Percentiles rank a stretch among this genome's conserved stretches.
Conservation (phyloP, 2,888 invertebrate species). For the Tinea semifulvella region DNA sequence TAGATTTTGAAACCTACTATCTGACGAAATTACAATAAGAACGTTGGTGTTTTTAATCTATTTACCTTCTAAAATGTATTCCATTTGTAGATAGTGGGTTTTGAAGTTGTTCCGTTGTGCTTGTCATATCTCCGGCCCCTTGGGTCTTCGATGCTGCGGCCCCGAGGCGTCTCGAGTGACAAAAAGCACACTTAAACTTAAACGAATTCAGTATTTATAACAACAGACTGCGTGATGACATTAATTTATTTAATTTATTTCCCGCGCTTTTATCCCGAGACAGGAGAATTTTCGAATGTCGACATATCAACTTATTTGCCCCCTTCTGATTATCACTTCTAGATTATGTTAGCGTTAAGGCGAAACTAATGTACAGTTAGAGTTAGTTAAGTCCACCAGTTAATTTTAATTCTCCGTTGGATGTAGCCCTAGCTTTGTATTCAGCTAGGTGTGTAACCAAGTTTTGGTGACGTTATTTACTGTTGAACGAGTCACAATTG, state of each 20-base stretch:
- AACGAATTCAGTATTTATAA: slow-evolving; percentile 36
- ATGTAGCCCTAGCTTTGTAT: too few species aligned
- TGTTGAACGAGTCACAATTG: slow-evolving; percentile 50
- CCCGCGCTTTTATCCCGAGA: slow-evolving; percentile 39
- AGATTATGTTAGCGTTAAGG: slow-evolving; percentile 69
- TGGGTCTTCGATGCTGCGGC: slow-evolving; percentile 58
- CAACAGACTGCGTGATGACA: slow-evolving; percentile 56
- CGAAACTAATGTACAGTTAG: slow-evolving; percentile 70
- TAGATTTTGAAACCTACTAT: too few species aligned
- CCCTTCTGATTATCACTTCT: slow-evolving; percentile 59
- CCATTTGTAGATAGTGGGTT: slow-evolving; percentile 32
- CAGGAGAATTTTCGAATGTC: slow-evolving; percentile 41
- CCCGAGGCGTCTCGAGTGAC: slow-evolving; percentile 23
- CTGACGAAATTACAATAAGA: too few species aligned
- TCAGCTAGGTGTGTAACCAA: slow-evolving; percentile 42
- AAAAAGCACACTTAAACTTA: slow-evolving; percentile 24
- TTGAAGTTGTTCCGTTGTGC: slow-evolving; percentile 25
- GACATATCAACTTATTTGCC: slow-evolving; percentile 60
- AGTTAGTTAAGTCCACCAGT: slow-evolving; percentile 65
- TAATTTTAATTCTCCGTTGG: slow-evolving; percentile 53
- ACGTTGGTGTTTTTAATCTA: too few species aligned
- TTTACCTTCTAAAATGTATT: too few species aligned
- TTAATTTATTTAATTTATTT: slow-evolving; percentile 41
- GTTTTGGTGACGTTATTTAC: slow-evolving; percentile 24
- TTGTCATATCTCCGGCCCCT: slow-evolving; percentile 40